Evolutionary conservation across 1,140 invertebrate genomes (phyloP), one percentile per base, ranked within the genome.

Genomic region (Alviniconcha marisindica): DNA sequence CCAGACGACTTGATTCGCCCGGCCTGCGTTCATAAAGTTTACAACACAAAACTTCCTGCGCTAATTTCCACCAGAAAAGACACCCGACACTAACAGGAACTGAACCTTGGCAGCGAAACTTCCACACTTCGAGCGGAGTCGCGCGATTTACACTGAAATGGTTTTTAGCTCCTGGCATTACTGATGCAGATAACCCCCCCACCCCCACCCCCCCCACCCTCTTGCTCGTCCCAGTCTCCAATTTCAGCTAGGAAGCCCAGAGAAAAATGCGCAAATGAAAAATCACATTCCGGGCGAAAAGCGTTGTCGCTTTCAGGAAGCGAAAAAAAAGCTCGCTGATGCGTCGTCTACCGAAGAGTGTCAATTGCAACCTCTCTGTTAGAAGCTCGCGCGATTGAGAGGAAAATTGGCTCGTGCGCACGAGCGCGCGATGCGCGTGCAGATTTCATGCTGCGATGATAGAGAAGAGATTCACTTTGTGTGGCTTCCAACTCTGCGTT

Each of bases 371-470:
- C 42, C 21, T 28, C 44, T 44, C 73, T 54, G 73, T 76, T 42
- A 3, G 14, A 36, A 31, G 38, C 44, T 38, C 44, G 44, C 21
- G 73, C 73, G 73, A 51, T 76, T 51, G 44, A 76, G 73, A 33
- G 73, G 73, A 76, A 76, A 76, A 76, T 76, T 76, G 73, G 73
- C 73, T 54, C 24, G 69, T 40, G 69, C 69, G 73, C 73, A 76
- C 73, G 73, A 76, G 73, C 36, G 71, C 36, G 18, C 21, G 71
- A 74, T 18, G 15, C 18, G 18, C 42, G 4, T 31, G 44, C n/a
- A 40, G 44, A 76, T 76, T 76, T 76, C 73, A 76, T 63, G 60
- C 60, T 63, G 60, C 31, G 73, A 40, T 21, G 73, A 76, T 38
- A 33, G 51, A 15, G 73, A 33, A 76, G 73, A 28, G 73, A 54